Conservation (phyloP, 2,797 vertebrate genomes). For the Anomalospiza imberbis region DNA sequence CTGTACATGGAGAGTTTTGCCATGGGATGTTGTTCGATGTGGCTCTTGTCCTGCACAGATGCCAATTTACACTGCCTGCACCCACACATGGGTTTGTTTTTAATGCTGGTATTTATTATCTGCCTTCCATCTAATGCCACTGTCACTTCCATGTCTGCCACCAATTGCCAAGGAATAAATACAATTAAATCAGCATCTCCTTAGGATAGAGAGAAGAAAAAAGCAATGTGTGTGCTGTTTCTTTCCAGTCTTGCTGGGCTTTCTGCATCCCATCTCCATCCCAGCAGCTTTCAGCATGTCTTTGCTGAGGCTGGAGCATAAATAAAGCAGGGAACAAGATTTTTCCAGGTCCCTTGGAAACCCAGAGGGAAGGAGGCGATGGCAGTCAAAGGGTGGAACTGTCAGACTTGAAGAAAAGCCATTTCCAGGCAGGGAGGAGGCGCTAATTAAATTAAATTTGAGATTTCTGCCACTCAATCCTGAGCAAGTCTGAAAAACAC, state of each 20-base stretch:
- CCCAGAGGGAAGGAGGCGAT: slow-evolving; percentile 42
- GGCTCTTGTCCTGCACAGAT: neutral
- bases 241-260: neutral
- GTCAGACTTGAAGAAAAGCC: slow-evolving; percentile 24
- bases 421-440: slow-evolving; percentile 45
- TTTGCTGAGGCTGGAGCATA: neutral
- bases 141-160: neutral
- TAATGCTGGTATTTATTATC: neutral
- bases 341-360: slow-evolving; percentile 48
- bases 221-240: neutral
- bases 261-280: neutral
- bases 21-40: fast-evolving
- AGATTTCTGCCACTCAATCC: neutral
- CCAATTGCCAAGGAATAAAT: neutral
- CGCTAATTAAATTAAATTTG: slow-evolving; percentile 56
- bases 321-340: slow-evolving; percentile 15
- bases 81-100: neutral
- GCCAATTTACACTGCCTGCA: neutral
- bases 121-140: neutral
- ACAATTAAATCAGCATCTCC: neutral
- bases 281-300: neutral
- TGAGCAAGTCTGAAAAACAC: neutral
- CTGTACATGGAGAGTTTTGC: too few species aligned
- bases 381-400: slow-evolving; percentile 39
- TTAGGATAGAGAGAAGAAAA: neutral